A percentile compares a stretch with the other conserved stretches of the same genome.
Conservation (phyloP, 2,888 invertebrate species). For the Callimorpha dominula region DNA sequence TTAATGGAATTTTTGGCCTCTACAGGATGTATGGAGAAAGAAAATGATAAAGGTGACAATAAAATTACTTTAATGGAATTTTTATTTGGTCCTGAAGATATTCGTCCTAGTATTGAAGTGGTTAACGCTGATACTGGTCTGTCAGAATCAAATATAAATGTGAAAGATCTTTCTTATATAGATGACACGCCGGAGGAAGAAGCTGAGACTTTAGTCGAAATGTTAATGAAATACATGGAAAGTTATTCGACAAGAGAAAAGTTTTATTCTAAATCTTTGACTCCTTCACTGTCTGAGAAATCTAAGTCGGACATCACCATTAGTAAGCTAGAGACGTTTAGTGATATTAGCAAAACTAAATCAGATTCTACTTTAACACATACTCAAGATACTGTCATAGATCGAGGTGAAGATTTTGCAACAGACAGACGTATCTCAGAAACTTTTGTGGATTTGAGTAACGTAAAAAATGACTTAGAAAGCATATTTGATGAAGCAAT, state of each 20-base stretch:
- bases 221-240: constrained; percentile 83
- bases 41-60: constrained; percentile 68
- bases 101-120: constrained; percentile 71
- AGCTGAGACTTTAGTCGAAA: constrained; percentile 78
- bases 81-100: constrained; percentile 77
- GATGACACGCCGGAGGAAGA: constrained; percentile 83
- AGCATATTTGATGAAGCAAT: constrained; percentile 75
- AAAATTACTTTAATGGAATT: constrained; percentile 84
- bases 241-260: constrained; percentile 71
- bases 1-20: constrained; percentile 81
- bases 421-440: constrained; percentile 75
- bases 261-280: constrained; percentile 67
- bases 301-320: constrained; percentile 82
- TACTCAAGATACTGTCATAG: constrained; percentile 81
- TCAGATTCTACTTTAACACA: constrained; percentile 81
- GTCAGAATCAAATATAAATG: constrained; percentile 76
- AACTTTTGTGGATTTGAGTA: constrained; percentile 76
- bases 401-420: constrained; percentile 61
- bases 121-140: constrained; percentile 66
- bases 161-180: constrained; percentile 76
- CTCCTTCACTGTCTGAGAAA: constrained; percentile 78
- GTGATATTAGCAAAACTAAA: constrained; percentile 82
- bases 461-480: constrained; percentile 78
- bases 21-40: constrained; percentile 77
- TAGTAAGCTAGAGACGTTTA: constrained; percentile 78